These are phyloP conservation scores for Polymixis flavicincta DNA, from an alignment of 2,888 invertebrate genomes.

Conservation along the genomic window DNA sequence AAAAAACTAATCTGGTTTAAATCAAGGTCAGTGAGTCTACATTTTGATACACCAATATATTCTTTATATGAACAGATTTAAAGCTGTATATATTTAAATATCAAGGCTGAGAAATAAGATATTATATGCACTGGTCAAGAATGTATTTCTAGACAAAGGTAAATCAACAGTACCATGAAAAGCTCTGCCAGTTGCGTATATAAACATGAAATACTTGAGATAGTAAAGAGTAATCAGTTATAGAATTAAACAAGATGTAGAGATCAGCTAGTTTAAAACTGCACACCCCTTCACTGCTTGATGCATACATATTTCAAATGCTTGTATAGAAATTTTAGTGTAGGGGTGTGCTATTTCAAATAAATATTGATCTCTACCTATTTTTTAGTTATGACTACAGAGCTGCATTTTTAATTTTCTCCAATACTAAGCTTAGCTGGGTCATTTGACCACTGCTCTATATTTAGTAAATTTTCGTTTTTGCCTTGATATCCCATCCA, in stretches of 20 bases:
- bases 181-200: no score
- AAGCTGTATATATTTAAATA: constrained; percentile 17
- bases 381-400: not conserved
- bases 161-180: no score
- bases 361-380: no score
- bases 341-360: no score
- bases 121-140: not conserved
- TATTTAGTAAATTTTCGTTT: not conserved
- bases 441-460: not conserved
- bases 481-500: not conserved
- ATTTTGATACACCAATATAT: constrained; percentile 29
- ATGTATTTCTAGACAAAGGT: constrained; percentile 5
- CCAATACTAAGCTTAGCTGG: no score
- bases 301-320: no score
- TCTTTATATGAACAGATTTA: constrained; percentile 8
- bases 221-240: constrained; percentile 1
- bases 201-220: constrained; percentile 12
- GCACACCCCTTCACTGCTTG: no score
- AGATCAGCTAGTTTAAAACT: no score
- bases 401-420: not conserved
- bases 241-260: not conserved
- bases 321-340: no score
- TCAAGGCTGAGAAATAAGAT: constrained; percentile 23
- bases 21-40: constrained; percentile 56
- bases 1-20: constrained; percentile 33